Conservation (phyloP, 64 coral and sea anemone genomes). For the Montipora efflorescens region DNA sequence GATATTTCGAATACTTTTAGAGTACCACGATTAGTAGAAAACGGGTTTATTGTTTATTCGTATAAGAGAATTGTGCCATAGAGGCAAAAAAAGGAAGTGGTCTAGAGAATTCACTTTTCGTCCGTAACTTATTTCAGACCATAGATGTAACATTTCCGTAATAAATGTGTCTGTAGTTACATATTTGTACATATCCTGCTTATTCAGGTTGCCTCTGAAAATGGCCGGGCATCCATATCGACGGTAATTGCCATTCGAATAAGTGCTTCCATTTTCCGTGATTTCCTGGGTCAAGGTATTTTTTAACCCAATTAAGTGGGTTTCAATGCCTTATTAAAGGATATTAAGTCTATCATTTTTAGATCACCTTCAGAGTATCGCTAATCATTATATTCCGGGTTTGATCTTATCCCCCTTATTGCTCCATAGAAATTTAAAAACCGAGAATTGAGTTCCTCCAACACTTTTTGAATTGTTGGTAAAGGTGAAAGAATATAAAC, state of each 20-base stretch:
- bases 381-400: conserved; percentile 12
- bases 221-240: neutral
- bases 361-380: neutral
- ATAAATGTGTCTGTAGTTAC: neutral
- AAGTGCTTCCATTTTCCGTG: conserved; percentile 37
- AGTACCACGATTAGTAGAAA: too few species aligned
- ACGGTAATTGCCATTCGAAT: conserved; percentile 9
- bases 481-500: too few species aligned
- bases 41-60: too few species aligned
- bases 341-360: conserved; percentile 47
- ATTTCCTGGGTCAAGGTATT: conserved; percentile 5
- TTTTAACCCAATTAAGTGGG: conserved; percentile 31
- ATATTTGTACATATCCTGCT: neutral
- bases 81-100: neutral
- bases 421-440: conserved; percentile 22
- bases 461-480: neutral
- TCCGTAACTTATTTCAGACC: conserved; percentile 11
- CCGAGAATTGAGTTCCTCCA: neutral
- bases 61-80: neutral
- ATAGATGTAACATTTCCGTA: neutral
- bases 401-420: conserved; percentile 33
- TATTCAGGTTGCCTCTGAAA: neutral
- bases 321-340: conserved; percentile 48
- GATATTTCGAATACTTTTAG: too few species aligned
- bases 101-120: neutral